Conservation (phyloP, 2,797 vertebrate genomes). For the Sebastes kiyomatsui region DNA sequence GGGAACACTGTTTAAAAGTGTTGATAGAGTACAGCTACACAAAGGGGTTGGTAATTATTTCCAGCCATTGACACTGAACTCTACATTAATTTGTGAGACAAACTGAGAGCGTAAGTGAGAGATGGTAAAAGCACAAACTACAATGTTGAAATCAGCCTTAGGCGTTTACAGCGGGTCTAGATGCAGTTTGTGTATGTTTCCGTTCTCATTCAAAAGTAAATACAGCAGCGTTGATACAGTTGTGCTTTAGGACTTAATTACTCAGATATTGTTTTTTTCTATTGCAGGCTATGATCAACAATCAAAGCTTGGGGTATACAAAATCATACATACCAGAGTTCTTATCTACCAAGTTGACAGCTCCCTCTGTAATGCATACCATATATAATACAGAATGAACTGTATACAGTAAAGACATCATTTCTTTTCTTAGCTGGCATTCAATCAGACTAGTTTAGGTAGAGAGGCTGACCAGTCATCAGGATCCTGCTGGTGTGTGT, state of each 20-base stretch:
- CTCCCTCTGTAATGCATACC: not conserved
- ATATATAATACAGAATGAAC: not conserved
- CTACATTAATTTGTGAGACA: slow-evolving; percentile 10
- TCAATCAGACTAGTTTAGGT: not conserved
- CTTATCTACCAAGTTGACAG: not conserved
- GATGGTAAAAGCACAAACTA: not conserved
- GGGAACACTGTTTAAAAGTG: slow-evolving; percentile 30
- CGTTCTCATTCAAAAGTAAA: not conserved
- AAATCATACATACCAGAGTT: not conserved
- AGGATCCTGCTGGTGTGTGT: not conserved
- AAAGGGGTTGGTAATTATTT: slow-evolving; percentile 32
- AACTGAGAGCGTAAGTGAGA: not conserved
- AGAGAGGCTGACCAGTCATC: not conserved
- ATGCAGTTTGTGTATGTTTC: not conserved
- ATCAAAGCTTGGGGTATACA: not conserved
- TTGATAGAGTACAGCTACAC: slow-evolving; percentile 10
- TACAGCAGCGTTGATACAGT: not conserved
- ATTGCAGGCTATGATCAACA: not conserved
- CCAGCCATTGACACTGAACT: not conserved
- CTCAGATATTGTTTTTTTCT: not conserved
- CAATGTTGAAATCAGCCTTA: not conserved
- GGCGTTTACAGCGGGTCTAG: not conserved
- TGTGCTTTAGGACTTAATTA: not conserved
- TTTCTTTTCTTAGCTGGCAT: not conserved
- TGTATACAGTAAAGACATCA: not conserved